Conservation (phyloP, 2,888 invertebrate genomes). For the Lampropteryx suffumata region DNA sequence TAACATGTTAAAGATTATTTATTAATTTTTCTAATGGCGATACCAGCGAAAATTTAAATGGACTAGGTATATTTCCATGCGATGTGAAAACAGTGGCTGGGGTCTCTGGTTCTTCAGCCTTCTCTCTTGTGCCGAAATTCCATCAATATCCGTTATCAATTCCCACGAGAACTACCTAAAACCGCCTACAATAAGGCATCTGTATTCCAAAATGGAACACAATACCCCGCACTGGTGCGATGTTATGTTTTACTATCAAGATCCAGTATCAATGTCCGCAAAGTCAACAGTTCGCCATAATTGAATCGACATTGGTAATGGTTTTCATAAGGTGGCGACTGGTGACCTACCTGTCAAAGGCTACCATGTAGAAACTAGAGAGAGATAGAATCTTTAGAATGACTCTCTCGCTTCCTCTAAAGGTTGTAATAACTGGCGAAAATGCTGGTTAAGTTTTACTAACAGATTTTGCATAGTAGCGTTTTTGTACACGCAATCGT, state of each 20-base stretch:
- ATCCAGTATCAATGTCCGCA: conserved; percentile 37
- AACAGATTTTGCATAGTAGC: background rate
- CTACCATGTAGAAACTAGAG: background rate
- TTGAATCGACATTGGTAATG: conserved; percentile 60
- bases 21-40: too few relatives aligned
- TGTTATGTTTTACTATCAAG: conserved; percentile 12
- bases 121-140: conserved; percentile 3
- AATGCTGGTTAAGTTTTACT: conserved; percentile 1
- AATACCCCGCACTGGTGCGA: conserved; percentile 6
- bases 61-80: too few relatives aligned
- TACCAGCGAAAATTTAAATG: too few relatives aligned
- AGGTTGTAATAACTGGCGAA: background rate
- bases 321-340: conserved; percentile 34
- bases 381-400: background rate
- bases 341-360: conserved; percentile 6
- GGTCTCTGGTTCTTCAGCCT: background rate
- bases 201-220: conserved; percentile 14
- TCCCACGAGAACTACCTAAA: conserved; percentile 1
- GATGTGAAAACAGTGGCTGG: background rate
- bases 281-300: conserved; percentile 70
- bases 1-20: too few relatives aligned
- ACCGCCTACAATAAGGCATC: conserved; percentile 10
- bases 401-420: conserved; percentile 2
- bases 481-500: background rate
- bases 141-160: conserved; percentile 15